Base-by-base conservation (phyloP, 2,888 invertebrate genomes). In the Rhabditoides inermis region DNA sequence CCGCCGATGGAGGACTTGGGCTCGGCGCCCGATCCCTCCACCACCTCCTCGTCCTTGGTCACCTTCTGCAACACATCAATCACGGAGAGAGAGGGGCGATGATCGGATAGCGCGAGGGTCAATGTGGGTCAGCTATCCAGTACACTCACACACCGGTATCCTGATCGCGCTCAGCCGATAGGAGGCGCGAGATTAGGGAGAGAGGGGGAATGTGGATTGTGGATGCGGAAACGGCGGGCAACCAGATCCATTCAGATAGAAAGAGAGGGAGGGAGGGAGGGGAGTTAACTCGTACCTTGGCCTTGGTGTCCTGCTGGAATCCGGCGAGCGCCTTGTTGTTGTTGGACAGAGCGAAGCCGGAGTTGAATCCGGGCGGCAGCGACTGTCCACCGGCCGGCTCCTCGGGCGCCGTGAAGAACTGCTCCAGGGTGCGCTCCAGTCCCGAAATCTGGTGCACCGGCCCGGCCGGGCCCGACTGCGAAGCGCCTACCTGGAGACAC, bases 1-100 rank as follows among this genome's bases (percentile, higher is more conserved):
- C 76, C 76, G 27, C 60, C 60, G 51, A 76, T 77, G 0, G 76
- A 77, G 22, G 73, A 73, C 46, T 65, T 59, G 18, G 52, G 35
- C 40, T 51, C 58, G 35, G 58, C 58, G 41, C 65, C 68, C 1
- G 68, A 65, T 56, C 68, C 65, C 49, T 66, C 63, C 12, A 60
- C 58, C 53, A 28, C 61, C 10, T 51, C 49, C 30, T 63, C 61
- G 20, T 53, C 41, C 30, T 63, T 30, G 2, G 28, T 42, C 23
- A 48, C 48, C 15, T 40, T 39, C 53, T 48, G 28, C 5, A 53
- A 6, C 7, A 28, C 15, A 10, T 45, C 22, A 23, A 6, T 22
- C 22, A 23, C n/a, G n/a, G n/a, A n/a, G n/a, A n/a, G n/a, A n/a
- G n/a, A n/a, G n/a, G n/a, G n/a, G n/a, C n/a, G n/a, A n/a, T n/a